Percentiles rank a stretch among this genome's conserved stretches.
Conservation (phyloP, 2,888 invertebrate species). For the Dryomyza anilis region DNA sequence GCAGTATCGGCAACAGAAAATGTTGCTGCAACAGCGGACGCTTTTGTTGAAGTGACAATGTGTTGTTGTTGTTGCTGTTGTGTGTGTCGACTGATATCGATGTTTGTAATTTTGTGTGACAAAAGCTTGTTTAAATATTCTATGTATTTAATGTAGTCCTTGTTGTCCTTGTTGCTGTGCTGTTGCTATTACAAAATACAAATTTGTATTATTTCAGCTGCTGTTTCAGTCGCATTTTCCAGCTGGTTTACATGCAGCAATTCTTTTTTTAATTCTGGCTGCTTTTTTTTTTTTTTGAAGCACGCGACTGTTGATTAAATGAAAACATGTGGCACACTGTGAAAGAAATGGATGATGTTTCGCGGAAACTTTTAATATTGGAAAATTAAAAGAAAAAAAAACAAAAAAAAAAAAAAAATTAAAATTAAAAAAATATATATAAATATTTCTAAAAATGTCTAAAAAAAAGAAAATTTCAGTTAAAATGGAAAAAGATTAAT, state of each 20-base stretch:
- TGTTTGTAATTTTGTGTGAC: constrained; percentile 11
- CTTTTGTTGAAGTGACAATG: neutral
- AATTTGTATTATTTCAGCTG: constrained; percentile 8
- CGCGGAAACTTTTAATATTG: neutral
- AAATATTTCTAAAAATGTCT: too few species aligned
- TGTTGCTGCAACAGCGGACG: neutral
- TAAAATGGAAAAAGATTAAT: too few species aligned
- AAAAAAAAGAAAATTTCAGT: too few species aligned
- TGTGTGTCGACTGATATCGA: too few species aligned
- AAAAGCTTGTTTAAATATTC: constrained; percentile 16
- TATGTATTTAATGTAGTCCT: constrained; percentile 22
- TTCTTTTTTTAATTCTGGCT: too few species aligned
- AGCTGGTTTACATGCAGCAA: neutral
- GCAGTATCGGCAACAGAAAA: neutral
- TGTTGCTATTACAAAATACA: neutral
- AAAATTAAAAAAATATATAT: too few species aligned
- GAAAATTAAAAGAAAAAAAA: too few species aligned
- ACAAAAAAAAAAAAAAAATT: too few species aligned
- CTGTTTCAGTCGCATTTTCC: neutral
- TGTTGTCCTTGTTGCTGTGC: constrained; percentile 18
- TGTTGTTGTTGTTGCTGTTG: neutral
- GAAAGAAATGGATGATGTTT: neutral
- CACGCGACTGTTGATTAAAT: too few species aligned
- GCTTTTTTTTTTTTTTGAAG: neutral
- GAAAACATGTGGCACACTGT: too few species aligned